A percentile compares a stretch with the other conserved stretches of the same genome.
Conservation (phyloP, 1,140 invertebrate genomes). For the Ceratitis capitata region DNA sequence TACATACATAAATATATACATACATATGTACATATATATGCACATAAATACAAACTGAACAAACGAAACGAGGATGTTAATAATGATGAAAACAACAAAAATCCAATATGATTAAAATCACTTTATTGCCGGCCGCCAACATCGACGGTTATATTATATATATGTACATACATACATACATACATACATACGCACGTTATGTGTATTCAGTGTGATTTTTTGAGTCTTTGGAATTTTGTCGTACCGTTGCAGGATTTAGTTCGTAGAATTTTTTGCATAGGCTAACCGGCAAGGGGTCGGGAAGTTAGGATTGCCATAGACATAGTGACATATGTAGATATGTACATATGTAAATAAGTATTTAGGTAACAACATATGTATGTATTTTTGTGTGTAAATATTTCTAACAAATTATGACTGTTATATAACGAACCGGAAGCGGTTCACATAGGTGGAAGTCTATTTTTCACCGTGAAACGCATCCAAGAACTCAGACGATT, state of each 20-base stretch:
- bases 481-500: too few relatives aligned
- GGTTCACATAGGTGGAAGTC: too few relatives aligned
- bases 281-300: too few relatives aligned
- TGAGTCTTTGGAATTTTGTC: not conserved
- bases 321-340: not conserved
- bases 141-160: not conserved
- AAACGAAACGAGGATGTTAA: constrained; percentile 1
- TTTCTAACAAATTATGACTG: too few relatives aligned
- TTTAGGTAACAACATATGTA: too few relatives aligned
- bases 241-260: not conserved
- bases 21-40: too few relatives aligned
- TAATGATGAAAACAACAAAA: not conserved
- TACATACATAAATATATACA: too few relatives aligned
- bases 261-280: not conserved
- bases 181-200: not conserved
- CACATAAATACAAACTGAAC: too few relatives aligned
- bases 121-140: constrained; percentile 2
- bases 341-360: too few relatives aligned
- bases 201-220: not conserved
- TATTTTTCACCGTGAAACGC: too few relatives aligned
- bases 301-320: too few relatives aligned
- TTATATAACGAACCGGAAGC: too few relatives aligned
- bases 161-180: not conserved
- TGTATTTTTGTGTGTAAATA: not conserved
- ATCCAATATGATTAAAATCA: not conserved